Evolutionary conservation across 2,797 vertebrate genomes (phyloP).

Genomic region (Basileuterus tristriatus): DNA sequence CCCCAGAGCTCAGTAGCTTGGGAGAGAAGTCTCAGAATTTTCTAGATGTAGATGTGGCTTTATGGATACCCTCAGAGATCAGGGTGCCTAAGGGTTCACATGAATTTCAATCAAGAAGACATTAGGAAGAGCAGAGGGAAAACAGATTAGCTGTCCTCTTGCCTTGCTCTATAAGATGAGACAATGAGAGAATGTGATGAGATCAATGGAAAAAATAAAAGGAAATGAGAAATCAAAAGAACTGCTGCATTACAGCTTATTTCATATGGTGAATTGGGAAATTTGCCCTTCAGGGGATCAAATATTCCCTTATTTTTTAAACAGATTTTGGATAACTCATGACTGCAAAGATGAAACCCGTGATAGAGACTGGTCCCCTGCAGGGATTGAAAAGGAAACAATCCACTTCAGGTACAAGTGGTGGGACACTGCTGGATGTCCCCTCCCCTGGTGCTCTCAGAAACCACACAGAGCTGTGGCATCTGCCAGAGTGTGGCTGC

Average conservation of each 20-base stretch:
- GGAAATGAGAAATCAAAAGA: conserved; percentile 51
- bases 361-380: neutral
- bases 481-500: neutral
- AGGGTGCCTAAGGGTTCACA: neutral
- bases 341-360: neutral
- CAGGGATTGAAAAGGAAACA: neutral
- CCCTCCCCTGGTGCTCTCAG: neutral
- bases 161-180: neutral
- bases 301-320: conserved; percentile 28
- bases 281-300: conserved; percentile 11
- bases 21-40: neutral
- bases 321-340: neutral
- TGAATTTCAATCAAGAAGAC: conserved; percentile 1
- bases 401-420: neutral
- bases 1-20: neutral
- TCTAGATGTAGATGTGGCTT: neutral
- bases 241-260: conserved; percentile 10
- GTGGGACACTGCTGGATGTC: neutral
- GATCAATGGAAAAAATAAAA: conserved; percentile 53
- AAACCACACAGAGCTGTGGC: neutral
- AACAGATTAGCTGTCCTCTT: conserved; percentile 32
- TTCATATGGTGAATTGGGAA: conserved; percentile 1
- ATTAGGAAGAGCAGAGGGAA: conserved; percentile 44
- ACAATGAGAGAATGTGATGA: conserved; percentile 9
- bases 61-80: neutral